Conservation (phyloP, 2,797 vertebrate genomes). For the Takifugu ocellatus region DNA sequence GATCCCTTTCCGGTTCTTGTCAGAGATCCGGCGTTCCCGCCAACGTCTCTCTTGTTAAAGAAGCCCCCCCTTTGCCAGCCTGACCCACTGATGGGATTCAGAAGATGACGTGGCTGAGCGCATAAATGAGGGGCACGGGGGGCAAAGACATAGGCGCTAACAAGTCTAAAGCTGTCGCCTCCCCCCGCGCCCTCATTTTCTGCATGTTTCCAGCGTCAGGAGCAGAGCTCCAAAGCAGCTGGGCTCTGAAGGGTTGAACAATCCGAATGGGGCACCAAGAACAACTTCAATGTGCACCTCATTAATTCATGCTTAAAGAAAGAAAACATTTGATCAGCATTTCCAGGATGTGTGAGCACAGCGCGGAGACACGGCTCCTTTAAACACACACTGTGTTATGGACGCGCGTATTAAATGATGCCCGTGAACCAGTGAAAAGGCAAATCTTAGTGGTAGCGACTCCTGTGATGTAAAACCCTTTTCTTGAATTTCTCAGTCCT, state of each 20-base stretch:
- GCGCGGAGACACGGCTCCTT: not conserved
- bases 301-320: constrained; percentile 19
- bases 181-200: not conserved
- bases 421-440: no score
- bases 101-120: constrained; percentile 37
- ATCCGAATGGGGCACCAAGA: constrained; percentile 31
- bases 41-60: constrained; percentile 45
- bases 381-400: not conserved
- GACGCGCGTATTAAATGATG: no score
- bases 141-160: constrained; percentile 25
- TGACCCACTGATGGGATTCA: constrained; percentile 44
- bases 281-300: constrained; percentile 20
- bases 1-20: constrained; percentile 8
- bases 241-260: constrained; percentile 36
- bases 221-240: constrained; percentile 37
- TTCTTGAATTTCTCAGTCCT: constrained; percentile 48
- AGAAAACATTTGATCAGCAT: constrained; percentile 19
- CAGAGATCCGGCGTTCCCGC: constrained; percentile 14
- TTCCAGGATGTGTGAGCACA: constrained; percentile 2
- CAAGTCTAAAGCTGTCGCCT: constrained; percentile 20
- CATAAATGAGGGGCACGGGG: constrained; percentile 35
- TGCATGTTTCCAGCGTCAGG: constrained; percentile 8
- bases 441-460: not conserved
- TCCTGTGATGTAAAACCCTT: constrained; percentile 36
- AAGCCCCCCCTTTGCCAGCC: constrained; percentile 15